Conservation (phyloP, 2,888 invertebrate genomes). For the Dusona sp. region DNA sequence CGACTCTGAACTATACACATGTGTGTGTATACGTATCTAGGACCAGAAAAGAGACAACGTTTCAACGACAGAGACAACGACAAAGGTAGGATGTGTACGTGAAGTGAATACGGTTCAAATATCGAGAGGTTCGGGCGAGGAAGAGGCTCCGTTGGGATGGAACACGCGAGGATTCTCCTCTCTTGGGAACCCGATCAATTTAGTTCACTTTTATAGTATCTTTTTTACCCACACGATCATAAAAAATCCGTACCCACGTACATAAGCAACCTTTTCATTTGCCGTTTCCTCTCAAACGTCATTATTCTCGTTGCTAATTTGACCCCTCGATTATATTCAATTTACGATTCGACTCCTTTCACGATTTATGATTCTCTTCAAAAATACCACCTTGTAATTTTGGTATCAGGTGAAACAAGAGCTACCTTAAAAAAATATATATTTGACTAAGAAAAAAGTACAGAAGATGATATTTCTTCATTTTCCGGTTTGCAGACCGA, state of each 20-base stretch:
- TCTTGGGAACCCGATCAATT: constrained; percentile 67
- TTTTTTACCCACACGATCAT: background rate
- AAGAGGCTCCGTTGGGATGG: constrained; percentile 43
- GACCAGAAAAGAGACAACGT: constrained; percentile 35
- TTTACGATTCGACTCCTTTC: too few species aligned
- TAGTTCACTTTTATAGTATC: constrained; percentile 38
- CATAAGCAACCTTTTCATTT: background rate
- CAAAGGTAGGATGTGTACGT: constrained; percentile 55
- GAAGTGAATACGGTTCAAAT: constrained; percentile 62
- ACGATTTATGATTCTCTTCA: too few species aligned
- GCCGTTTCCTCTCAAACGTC: background rate
- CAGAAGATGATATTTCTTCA: constrained; percentile 35
- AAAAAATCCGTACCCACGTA: background rate
- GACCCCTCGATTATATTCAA: background rate
- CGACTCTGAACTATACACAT: background rate
- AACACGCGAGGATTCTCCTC: constrained; percentile 44
- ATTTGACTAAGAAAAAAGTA: background rate
- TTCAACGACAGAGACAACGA: constrained; percentile 9
- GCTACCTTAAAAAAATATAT: background rate
- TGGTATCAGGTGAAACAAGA: background rate
- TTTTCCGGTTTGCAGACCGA: constrained; percentile 42
- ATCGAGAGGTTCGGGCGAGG: constrained; percentile 53
- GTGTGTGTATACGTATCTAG: constrained; percentile 10
- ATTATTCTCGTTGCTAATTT: background rate
- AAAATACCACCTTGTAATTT: background rate